Evolutionary conservation across 2,888 invertebrate genomes (phyloP), one percentile per base, ranked within the genome.

Genomic region (Epirrhoe alternata): DNA sequence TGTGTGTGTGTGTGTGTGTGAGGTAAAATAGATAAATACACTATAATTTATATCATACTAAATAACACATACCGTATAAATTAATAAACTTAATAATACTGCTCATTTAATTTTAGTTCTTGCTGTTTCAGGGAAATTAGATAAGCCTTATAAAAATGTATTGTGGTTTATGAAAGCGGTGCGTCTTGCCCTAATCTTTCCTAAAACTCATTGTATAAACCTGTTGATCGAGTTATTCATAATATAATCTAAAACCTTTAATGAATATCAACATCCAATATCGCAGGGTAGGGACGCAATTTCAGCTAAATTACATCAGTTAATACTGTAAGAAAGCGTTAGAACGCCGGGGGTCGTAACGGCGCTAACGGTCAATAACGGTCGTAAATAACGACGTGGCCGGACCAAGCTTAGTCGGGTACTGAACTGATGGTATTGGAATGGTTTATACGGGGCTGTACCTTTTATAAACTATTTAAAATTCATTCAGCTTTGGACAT

Each of bases 321-420:
- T 77, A 77, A 78, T 78, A 73, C 71, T 70, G 70, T 71, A 76
- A 76, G 77, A 71, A 68, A 75, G 70, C 70, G 67, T 59, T 38
- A 58, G 62, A 68, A 61, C 72, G 66, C 66, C 68, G 57, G 69
- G 73, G 76, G 67, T 74, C 73, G 75, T 72, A 78, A 77, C 77
- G 74, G 75, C 74, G 76, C 75, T 77, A 81, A 79, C 79, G 80
- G 81, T 81, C 81, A 79, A 81, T 82, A 81, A 78, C 76, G 72
- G 74, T 71, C 68, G 79, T 83, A 81, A 78, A 81, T 82, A 70
- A 69, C 71, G 68, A 33, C 47, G 52, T 56, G 68, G 68, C 66
- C 53, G 66, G 68, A 61, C 68, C 65, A 61, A 66, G 67, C 68
- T 74, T 70, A 71, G 66, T 55, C 49, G 45, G 42, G 55, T 68